phyloP scores from a whole-genome alignment of 2,888 invertebrate genomes.

The Melieria omissa region DNA sequence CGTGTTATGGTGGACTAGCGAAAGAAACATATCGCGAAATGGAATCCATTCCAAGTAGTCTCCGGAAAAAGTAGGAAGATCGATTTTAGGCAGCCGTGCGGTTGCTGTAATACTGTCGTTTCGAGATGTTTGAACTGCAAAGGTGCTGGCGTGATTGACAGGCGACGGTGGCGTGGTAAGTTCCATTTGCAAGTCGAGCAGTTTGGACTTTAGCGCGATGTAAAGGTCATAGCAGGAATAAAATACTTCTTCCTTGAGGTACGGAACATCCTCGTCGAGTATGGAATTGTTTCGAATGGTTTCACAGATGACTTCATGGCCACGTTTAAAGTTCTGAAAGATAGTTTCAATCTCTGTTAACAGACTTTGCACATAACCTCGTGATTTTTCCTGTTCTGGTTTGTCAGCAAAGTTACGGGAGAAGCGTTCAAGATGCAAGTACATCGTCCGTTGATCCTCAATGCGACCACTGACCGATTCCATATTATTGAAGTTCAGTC shows the following conservation, averaged over 20 bases:
- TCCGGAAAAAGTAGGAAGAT: constrained; percentile 28
- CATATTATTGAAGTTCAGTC: neutral
- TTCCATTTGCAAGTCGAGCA: constrained; percentile 22
- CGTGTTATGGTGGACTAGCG: constrained; percentile 31
- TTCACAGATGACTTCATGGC: constrained; percentile 23
- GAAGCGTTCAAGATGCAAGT: neutral
- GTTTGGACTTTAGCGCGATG: constrained; percentile 19
- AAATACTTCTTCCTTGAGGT: constrained; percentile 22
- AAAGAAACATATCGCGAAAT: constrained; percentile 33
- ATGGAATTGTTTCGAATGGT: constrained; percentile 17
- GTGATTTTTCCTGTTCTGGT: constrained; percentile 11
- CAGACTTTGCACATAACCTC: constrained; percentile 20
- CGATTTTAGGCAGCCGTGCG: constrained; percentile 26
- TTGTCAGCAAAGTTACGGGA: neutral
- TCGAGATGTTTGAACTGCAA: neutral
- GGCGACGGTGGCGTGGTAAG: constrained; percentile 23
- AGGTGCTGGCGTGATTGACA: constrained; percentile 17
- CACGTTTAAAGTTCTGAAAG: constrained; percentile 22
- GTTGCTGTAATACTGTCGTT: neutral
- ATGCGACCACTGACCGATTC: neutral
- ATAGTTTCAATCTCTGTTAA: constrained; percentile 23
- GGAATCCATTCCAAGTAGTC: constrained; percentile 31
- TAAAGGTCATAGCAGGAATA: constrained; percentile 27
- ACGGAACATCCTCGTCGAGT: constrained; percentile 14
- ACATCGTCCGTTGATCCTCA: neutral